Percentiles rank a stretch among this genome's conserved stretches.
phyloP scores from a whole-genome alignment of 64 coral and sea anemone genomes.

The Astreopora myriophthalma region DNA sequence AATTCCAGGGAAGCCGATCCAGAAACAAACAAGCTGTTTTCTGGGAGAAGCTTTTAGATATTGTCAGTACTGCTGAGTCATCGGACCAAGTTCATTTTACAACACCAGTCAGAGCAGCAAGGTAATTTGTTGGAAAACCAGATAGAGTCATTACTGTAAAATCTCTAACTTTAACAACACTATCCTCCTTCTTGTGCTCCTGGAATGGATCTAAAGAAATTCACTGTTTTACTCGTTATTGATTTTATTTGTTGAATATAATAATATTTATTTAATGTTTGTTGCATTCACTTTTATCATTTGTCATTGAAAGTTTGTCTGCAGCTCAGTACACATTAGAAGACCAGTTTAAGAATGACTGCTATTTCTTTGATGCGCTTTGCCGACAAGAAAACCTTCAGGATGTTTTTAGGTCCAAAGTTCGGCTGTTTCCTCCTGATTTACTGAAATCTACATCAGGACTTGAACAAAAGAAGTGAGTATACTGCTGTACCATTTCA shows the following conservation, averaged over 20 bases:
- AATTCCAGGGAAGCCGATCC: conserved; percentile 69
- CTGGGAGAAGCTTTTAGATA: conserved; percentile 77
- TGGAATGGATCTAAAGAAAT: too few relatives aligned
- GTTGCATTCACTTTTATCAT: neutral
- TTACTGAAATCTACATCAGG: conserved; percentile 57
- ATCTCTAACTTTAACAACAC: neutral
- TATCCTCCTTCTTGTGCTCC: neutral
- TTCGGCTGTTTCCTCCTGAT: conserved; percentile 92
- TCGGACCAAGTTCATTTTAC: neutral
- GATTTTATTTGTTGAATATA: too few relatives aligned
- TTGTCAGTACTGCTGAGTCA: conserved; percentile 70
- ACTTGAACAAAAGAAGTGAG: conserved; percentile 32
- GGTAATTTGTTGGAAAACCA: neutral
- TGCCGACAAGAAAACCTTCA: conserved; percentile 87
- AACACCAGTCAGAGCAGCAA: conserved; percentile 15
- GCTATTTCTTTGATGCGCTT: conserved; percentile 80
- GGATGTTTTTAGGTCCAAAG: conserved; percentile 84
- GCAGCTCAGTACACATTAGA: conserved; percentile 39
- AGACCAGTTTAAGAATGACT: conserved; percentile 84
- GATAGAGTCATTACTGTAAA: too few relatives aligned
- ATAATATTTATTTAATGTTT: neutral
- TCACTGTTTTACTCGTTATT: too few relatives aligned
- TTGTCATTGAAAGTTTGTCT: neutral
- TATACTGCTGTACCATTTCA: neutral
- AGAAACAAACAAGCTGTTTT: conserved; percentile 79